Conservation (phyloP, 2,797 vertebrate genomes). For the Sciaenops ocellatus region DNA sequence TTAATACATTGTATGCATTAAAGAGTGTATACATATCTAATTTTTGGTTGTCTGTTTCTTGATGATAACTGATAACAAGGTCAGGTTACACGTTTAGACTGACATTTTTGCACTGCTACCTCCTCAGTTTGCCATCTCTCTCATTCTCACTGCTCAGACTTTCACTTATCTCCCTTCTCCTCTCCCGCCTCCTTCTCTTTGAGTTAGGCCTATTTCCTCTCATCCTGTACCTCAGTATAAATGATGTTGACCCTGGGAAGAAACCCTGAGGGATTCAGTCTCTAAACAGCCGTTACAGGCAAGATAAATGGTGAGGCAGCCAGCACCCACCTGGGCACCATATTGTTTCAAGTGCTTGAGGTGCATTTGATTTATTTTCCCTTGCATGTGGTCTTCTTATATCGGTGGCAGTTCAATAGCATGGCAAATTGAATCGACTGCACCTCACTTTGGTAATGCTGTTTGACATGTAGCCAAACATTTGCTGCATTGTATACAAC, state of each 20-base stretch:
- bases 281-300: conserved; percentile 80
- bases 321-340: conserved; percentile 74
- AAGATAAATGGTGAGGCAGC: conserved; percentile 74
- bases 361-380: conserved; percentile 75
- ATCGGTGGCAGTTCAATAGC: conserved; percentile 34
- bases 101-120: conserved; percentile 11
- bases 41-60: not conserved
- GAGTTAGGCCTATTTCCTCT: conserved; percentile 63
- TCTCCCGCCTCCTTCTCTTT: conserved; percentile 48
- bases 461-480: conserved; percentile 28
- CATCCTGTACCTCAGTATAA: conserved; percentile 69
- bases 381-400: conserved; percentile 59
- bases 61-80: conserved; percentile 24
- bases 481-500: not conserved
- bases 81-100: conserved; percentile 16
- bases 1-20: too few relatives aligned
- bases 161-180: conserved; percentile 33
- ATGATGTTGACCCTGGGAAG: conserved; percentile 77
- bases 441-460: not conserved
- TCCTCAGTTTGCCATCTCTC: conserved; percentile 2
- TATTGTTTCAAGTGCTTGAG: conserved; percentile 71
- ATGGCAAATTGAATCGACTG: not conserved
- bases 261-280: conserved; percentile 72
- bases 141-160: conserved; percentile 30
- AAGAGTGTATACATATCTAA: not conserved